These are phyloP conservation scores for Lepilemur septentrionalis DNA, from an alignment of 2,797 vertebrate genomes.

Conservation along the genomic window DNA sequence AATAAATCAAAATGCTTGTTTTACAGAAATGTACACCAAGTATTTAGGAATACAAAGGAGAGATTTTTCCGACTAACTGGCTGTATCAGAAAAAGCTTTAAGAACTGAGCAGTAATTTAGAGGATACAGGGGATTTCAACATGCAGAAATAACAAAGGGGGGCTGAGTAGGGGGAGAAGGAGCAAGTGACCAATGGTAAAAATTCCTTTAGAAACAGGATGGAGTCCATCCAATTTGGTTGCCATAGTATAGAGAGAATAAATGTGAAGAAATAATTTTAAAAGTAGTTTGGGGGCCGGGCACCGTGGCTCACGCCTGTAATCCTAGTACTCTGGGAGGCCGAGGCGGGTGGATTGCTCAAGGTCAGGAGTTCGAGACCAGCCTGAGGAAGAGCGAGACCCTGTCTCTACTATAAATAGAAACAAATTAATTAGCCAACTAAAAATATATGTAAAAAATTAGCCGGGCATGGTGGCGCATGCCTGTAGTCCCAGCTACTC, in stretches of 20 bases:
- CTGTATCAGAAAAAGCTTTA: not conserved
- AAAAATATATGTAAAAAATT: too few species aligned
- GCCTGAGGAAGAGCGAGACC: too few species aligned
- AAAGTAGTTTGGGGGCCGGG: not conserved
- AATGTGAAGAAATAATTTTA: not conserved
- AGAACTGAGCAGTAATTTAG: not conserved
- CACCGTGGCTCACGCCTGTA: too few species aligned
- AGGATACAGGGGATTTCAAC: not conserved
- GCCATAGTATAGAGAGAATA: not conserved
- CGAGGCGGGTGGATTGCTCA: too few species aligned
- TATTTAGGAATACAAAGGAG: constrained; percentile 15
- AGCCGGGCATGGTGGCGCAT: too few species aligned
- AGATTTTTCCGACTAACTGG: not conserved
- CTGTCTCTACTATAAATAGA: too few species aligned
- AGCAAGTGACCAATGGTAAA: not conserved
- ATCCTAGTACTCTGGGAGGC: too few species aligned
- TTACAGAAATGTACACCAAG: not conserved
- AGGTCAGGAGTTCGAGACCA: too few species aligned
- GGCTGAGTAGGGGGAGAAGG: not conserved
- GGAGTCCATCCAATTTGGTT: not conserved
- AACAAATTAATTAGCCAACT: too few species aligned
- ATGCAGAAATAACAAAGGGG: not conserved
- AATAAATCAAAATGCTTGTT: constrained; percentile 19
- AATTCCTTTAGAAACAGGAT: not conserved
- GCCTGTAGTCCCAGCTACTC: too few species aligned